phyloP scores from a whole-genome alignment of 1,140 invertebrate species.

The Condylostylus longicornis region DNA sequence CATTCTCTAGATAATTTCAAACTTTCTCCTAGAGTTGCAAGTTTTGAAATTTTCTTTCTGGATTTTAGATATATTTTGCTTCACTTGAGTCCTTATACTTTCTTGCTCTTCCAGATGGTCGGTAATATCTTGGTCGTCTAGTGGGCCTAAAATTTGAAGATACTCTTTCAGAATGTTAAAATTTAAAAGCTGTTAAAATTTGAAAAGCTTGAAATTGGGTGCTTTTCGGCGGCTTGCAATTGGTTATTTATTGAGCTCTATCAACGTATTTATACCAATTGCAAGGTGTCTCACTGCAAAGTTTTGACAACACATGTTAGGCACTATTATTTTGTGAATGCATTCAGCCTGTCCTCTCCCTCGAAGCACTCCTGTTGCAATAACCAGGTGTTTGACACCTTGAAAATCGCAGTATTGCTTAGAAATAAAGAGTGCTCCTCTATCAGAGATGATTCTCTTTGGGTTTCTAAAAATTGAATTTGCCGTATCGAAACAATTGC shows the following conservation, averaged over 20 bases:
- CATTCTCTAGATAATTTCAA: too few species aligned
- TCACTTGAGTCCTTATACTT: constrained; percentile 6
- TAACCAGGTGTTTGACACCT: constrained; percentile 11
- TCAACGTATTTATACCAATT: constrained; percentile 7
- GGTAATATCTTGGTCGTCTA: constrained; percentile 16
- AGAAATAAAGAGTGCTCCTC: constrained; percentile 15
- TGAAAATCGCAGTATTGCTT: constrained; percentile 14
- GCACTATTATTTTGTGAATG: constrained; percentile 10
- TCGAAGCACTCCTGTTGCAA: constrained; percentile 18
- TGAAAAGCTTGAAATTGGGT: constrained; percentile 22
- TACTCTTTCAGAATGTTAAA: constrained; percentile 17
- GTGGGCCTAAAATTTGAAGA: constrained; percentile 8
- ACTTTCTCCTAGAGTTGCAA: too few species aligned
- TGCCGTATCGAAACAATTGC: constrained; percentile 10
- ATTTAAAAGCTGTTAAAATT: constrained; percentile 18
- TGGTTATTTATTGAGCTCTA: constrained; percentile 17
- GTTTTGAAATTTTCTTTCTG: constrained; percentile 23
- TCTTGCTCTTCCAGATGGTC: constrained; percentile 9
- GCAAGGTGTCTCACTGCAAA: constrained; percentile 3
- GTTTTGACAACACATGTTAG: constrained; percentile 14
- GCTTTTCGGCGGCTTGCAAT: constrained; percentile 20
- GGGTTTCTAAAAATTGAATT: constrained; percentile 25
- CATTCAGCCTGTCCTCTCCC: constrained; percentile 7
- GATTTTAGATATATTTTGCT: constrained; percentile 18
- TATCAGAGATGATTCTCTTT: constrained; percentile 22